Evolutionary conservation across 2,797 vertebrate genomes (phyloP), one percentile per base, ranked within the genome.

Genomic region (Alosa sapidissima): DNA sequence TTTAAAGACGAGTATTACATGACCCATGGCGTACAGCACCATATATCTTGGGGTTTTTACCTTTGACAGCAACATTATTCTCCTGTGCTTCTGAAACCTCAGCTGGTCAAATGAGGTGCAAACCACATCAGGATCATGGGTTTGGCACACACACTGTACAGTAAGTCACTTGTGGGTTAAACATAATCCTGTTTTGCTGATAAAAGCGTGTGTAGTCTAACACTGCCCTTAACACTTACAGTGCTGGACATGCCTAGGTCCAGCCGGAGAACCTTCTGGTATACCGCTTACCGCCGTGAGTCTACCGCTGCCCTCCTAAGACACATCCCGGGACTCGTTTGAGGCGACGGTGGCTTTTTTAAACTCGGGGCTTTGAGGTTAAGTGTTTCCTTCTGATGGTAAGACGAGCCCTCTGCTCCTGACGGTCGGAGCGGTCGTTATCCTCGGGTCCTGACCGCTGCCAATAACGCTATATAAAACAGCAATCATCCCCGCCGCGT

Each of bases 391-490:
- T 87, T 89, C 16, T 86, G 87, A 82, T 82, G 82, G 83, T 83
- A 85, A 87, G 90, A 87, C 87, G 89, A 89, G 85, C 85, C 85
- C 83, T 81, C 84, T 81, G 89, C 90, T 89, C 82, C 88, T 86
- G 86, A 82, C 87, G 88, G 87, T 91, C 89, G 82, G 88, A 60
- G 75, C 58, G 78, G 87, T 91, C 89, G 85, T 52, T 48, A 87
- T 90, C 88, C 87, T 87, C 85, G 89, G 89, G 87, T 85, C 89
- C 83, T 86, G 89, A 85, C 91, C 89, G 86, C 89, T 81, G 89
- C 72, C 72, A 78, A 78, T 45, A 10, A 78, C 72, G 72, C 72
- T 78, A 78, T 78, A 78, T 78, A 78, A 78, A 78, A 78, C 72
- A 78, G 72, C 41, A 47, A 78, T 78, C 41, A 47, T 78, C 36